Evolutionary conservation across 2,888 invertebrate species (phyloP).

Genomic region (Adelphocoris suturalis): DNA sequence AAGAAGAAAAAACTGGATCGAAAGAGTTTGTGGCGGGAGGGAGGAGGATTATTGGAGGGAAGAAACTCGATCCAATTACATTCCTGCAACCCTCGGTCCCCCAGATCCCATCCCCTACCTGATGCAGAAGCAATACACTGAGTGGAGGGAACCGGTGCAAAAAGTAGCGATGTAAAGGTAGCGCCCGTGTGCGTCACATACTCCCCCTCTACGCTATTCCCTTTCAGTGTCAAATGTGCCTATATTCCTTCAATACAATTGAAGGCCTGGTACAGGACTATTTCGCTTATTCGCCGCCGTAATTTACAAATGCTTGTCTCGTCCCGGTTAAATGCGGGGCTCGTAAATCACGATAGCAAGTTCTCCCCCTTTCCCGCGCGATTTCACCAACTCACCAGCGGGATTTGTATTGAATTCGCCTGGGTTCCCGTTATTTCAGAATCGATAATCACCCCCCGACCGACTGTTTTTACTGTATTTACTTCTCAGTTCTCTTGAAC

Average conservation of each 20-base stretch:
- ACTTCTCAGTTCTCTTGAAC: too few species aligned
- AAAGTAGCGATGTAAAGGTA: conserved; percentile 17
- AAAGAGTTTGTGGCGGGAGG: neutral
- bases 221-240: conserved; percentile 26
- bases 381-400: neutral
- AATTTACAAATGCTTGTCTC: conserved; percentile 44
- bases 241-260: conserved; percentile 32
- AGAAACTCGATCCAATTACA: conserved; percentile 67
- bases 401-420: neutral
- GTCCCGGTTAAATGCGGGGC: neutral
- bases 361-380: neutral
- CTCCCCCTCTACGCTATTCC: neutral
- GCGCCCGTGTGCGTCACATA: neutral
- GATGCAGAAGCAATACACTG: neutral
- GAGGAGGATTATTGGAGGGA: neutral
- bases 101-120: neutral
- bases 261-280: conserved; percentile 1
- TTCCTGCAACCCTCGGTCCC: conserved; percentile 29
- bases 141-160: neutral
- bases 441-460: neutral
- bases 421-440: neutral
- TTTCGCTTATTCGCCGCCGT: conserved; percentile 31
- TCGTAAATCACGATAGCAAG: neutral
- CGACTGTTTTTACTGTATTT: neutral
- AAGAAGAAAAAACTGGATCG: neutral